These are phyloP conservation scores for Monomorium pharaonis DNA, from an alignment of 1,140 invertebrate genomes.

Conservation along the genomic window DNA sequence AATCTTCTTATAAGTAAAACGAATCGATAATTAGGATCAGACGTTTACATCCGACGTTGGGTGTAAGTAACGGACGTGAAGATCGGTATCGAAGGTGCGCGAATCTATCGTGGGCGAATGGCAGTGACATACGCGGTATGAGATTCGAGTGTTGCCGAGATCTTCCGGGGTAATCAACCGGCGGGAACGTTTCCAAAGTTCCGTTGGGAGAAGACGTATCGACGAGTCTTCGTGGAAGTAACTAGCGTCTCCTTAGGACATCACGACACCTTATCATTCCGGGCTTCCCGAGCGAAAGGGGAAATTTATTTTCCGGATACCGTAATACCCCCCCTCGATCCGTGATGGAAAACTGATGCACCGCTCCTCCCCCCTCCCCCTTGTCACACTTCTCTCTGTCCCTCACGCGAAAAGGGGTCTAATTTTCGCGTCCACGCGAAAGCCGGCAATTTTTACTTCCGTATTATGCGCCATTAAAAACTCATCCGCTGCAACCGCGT, in stretches of 20 bases:
- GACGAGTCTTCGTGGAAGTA: slow-evolving; percentile 38
- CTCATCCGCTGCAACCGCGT: slow-evolving; percentile 56
- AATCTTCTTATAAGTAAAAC: neutral
- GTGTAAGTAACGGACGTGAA: neutral
- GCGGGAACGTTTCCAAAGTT: neutral
- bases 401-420: slow-evolving; percentile 35
- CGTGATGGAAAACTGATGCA: slow-evolving; percentile 30
- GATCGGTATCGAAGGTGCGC: neutral
- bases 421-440: slow-evolving; percentile 43
- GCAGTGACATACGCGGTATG: slow-evolving; percentile 18
- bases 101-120: neutral
- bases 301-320: slow-evolving; percentile 53
- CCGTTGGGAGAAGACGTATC: slow-evolving; percentile 49
- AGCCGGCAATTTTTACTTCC: slow-evolving; percentile 64
- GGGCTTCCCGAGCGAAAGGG: neutral
- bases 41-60: neutral
- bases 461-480: slow-evolving; percentile 57
- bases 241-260: slow-evolving; percentile 40
- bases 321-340: slow-evolving; percentile 12
- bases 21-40: neutral
- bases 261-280: slow-evolving; percentile 56
- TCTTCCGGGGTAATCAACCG: slow-evolving; percentile 12
- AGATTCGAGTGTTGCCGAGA: slow-evolving; percentile 16
- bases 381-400: neutral
- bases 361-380: too few species aligned